Conservation (phyloP, 2,888 invertebrate genomes). For the Gandaritis pyraliata region DNA sequence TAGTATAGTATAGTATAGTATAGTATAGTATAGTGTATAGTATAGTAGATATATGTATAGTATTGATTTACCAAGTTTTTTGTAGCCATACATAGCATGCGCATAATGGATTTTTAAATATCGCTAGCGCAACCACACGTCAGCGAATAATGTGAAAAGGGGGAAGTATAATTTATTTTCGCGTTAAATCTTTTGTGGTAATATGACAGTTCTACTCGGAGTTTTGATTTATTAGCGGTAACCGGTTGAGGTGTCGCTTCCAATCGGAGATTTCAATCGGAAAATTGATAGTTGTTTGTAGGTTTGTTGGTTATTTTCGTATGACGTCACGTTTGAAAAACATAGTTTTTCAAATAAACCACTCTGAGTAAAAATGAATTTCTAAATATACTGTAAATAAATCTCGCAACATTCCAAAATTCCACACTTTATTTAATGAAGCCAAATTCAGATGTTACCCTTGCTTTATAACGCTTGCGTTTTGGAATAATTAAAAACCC, state of each 20-base stretch:
- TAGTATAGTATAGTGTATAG: no score
- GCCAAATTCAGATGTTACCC: no score
- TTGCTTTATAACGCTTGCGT: no score
- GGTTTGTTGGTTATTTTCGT: slow-evolving; percentile 31
- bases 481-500: no score
- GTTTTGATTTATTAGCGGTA: slow-evolving; percentile 81
- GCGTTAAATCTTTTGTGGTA: slow-evolving; percentile 86
- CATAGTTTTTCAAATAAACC: no score
- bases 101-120: slow-evolving; percentile 84
- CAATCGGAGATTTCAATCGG: slow-evolving; percentile 59
- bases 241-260: slow-evolving; percentile 63
- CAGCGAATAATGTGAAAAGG: slow-evolving; percentile 78
- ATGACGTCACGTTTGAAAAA: background rate
- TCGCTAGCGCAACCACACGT: slow-evolving; percentile 79
- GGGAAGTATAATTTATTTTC: slow-evolving; percentile 84
- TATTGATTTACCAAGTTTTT: no score
- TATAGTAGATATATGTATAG: no score
- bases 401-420: no score
- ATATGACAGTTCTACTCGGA: slow-evolving; percentile 85
- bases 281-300: slow-evolving; percentile 52
- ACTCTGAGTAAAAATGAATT: no score
- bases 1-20: no score
- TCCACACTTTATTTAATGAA: no score
- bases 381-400: no score
- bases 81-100: slow-evolving; percentile 68